These are phyloP conservation scores for Paratrypauchen microcephalus DNA, from an alignment of 2,797 vertebrate genomes.

Conservation along the genomic window DNA sequence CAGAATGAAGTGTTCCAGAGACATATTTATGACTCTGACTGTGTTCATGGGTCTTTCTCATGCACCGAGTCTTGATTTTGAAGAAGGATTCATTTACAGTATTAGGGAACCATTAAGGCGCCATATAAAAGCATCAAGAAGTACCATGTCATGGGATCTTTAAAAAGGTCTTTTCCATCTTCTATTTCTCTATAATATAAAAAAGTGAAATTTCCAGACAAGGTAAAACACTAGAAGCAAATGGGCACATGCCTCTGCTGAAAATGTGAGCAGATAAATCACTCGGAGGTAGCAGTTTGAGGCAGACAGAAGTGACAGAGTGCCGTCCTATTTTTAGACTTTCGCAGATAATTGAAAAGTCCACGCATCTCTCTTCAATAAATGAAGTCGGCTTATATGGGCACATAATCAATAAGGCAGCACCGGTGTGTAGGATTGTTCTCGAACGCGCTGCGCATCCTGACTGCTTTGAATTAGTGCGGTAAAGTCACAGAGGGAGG, in stretches of 20 bases:
- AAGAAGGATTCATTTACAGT: no score
- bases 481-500: conserved; percentile 59
- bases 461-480: conserved; percentile 46
- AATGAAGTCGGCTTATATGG: conserved; percentile 14
- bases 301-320: background rate
- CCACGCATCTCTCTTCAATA: conserved; percentile 2
- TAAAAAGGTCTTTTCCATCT: no score
- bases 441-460: conserved; percentile 37
- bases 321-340: conserved; percentile 10
- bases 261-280: conserved; percentile 1
- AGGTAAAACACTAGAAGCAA: background rate
- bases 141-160: no score
- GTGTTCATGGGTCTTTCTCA: no score
- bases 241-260: background rate
- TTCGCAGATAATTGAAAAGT: conserved; percentile 26
- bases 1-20: no score
- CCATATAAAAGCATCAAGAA: no score
- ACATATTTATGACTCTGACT: no score
- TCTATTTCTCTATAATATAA: background rate
- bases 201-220: background rate
- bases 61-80: no score
- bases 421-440: background rate
- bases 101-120: no score
- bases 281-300: conserved; percentile 5
- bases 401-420: conserved; percentile 25